Evolutionary conservation across 2,797 vertebrate species (phyloP).

Genomic region (Dryobates pubescens): DNA sequence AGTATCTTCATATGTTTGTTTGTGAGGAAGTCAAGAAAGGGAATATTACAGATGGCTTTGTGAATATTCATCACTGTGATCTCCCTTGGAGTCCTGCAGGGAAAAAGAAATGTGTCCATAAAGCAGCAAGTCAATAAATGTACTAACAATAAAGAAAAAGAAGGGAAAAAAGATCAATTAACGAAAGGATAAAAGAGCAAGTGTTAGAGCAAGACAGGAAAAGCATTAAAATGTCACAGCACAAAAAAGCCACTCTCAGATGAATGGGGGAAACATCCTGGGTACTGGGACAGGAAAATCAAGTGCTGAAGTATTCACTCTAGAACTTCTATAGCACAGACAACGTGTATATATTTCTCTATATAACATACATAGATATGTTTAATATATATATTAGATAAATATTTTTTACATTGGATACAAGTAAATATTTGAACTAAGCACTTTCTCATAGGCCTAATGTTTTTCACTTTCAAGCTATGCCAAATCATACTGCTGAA

Average conservation of each 20-base stretch:
- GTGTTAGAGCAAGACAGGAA: neutral
- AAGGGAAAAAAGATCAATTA: neutral
- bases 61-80: slow-evolving; percentile 94
- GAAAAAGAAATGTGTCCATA: neutral
- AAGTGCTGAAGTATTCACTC: neutral
- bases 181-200: neutral
- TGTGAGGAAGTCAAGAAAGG: slow-evolving; percentile 96
- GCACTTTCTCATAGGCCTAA: neutral
- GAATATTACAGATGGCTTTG: slow-evolving; percentile 91
- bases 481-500: neutral
- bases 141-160: neutral
- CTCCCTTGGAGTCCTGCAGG: slow-evolving; percentile 89
- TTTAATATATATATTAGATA: neutral
- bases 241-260: neutral
- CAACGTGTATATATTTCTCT: neutral
- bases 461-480: neutral
- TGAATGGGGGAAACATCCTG: neutral
- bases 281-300: neutral
- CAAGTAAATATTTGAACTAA: neutral
- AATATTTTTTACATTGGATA: neutral
- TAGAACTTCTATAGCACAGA: neutral
- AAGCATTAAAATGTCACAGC: neutral
- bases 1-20: slow-evolving; percentile 94
- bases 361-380: neutral
- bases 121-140: neutral